Evolutionary conservation across 2,797 vertebrate species (phyloP).

Genomic region (Chloroceryle amazona): DNA sequence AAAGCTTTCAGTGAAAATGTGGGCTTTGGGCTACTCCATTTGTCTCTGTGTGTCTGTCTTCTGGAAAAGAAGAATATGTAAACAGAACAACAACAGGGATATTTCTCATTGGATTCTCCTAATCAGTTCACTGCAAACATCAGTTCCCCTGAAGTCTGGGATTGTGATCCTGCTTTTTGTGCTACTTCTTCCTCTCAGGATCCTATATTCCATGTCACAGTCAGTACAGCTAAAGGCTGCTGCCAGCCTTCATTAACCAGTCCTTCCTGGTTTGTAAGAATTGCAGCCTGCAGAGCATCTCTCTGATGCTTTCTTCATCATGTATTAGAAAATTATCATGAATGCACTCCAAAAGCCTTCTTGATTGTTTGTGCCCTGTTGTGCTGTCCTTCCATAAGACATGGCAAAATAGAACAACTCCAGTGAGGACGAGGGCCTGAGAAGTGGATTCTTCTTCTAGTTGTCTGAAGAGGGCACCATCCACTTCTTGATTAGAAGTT

Average conservation of each 20-base stretch:
- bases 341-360: not conserved
- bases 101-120: not conserved
- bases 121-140: not conserved
- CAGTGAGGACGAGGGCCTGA: not conserved
- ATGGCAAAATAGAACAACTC: not conserved
- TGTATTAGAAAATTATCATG: not conserved
- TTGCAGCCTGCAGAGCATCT: not conserved
- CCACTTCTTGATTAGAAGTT: not conserved
- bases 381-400: not conserved
- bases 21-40: fast-evolving
- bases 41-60: not conserved
- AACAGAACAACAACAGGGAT: not conserved
- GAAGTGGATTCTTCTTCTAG: not conserved
- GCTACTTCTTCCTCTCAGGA: not conserved
- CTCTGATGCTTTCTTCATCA: not conserved
- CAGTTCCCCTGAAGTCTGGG: not conserved
- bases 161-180: fast-evolving
- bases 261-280: not conserved
- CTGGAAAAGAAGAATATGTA: not conserved
- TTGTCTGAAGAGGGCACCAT: not conserved
- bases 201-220: not conserved
- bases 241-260: not conserved
- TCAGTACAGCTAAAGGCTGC: not conserved
- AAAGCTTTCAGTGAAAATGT: not conserved
- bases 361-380: not conserved